phyloP scores from a whole-genome alignment of 2,888 invertebrate species.

The Dicyrtomina minuta region DNA sequence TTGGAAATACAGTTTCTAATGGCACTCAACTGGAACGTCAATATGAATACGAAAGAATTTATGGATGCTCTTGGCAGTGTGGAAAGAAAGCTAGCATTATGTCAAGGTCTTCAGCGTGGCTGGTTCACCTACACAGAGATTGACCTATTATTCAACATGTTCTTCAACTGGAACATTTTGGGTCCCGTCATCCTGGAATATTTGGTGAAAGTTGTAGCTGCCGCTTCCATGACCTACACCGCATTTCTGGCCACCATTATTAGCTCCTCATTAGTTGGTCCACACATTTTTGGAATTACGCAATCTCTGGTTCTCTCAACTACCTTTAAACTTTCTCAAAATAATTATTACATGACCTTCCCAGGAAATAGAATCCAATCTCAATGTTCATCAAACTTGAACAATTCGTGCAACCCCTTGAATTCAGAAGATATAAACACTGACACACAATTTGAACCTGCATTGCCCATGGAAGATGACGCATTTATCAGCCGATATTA shows the following conservation, averaged over 20 bases:
- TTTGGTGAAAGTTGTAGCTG: slow-evolving; percentile 39
- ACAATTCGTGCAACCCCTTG: too few relatives aligned
- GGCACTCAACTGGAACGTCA: slow-evolving; percentile 91
- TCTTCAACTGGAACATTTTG: slow-evolving; percentile 51
- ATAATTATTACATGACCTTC: too few relatives aligned
- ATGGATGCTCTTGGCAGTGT: slow-evolving; percentile 69
- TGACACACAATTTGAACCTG: too few relatives aligned
- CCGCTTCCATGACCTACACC: slow-evolving; percentile 45
- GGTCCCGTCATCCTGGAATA: slow-evolving; percentile 60
- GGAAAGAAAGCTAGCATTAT: slow-evolving; percentile 71
- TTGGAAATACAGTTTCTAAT: slow-evolving; percentile 84
- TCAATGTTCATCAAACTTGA: too few relatives aligned
- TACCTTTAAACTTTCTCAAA: not conserved
- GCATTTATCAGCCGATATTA: too few relatives aligned
- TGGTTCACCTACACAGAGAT: slow-evolving; percentile 84
- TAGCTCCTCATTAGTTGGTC: slow-evolving; percentile 44
- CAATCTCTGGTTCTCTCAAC: slow-evolving; percentile 8
- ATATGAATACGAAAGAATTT: slow-evolving; percentile 74
- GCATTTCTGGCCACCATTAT: slow-evolving; percentile 43
- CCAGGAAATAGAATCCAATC: too few relatives aligned
- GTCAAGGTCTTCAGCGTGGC: slow-evolving; percentile 71
- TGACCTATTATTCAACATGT: slow-evolving; percentile 61
- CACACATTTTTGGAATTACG: slow-evolving; percentile 36
- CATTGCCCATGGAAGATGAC: too few relatives aligned
- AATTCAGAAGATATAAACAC: too few relatives aligned